A percentile compares a stretch with the other conserved stretches of the same genome.
phyloP scores from a whole-genome alignment of 1,140 invertebrate genomes.

The Brachionus paranguensis region DNA sequence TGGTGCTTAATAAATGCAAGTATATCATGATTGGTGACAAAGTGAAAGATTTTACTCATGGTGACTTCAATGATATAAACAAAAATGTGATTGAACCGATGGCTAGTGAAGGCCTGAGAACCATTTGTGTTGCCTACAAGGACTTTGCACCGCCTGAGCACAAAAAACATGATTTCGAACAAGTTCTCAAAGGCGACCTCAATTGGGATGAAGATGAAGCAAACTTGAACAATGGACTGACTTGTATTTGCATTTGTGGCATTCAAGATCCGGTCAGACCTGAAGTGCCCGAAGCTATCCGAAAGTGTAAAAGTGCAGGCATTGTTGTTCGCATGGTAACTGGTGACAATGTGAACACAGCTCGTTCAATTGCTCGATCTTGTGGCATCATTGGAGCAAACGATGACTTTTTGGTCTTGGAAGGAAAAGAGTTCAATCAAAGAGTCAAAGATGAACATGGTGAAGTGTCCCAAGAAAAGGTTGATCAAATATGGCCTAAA shows the following conservation, averaged over 20 bases:
- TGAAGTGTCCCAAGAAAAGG: slow-evolving; percentile 63
- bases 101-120: slow-evolving; percentile 93
- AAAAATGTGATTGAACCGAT: slow-evolving; percentile 96
- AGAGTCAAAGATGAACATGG: slow-evolving; percentile 68
- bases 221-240: slow-evolving; percentile 77
- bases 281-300: slow-evolving; percentile 91
- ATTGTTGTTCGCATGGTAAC: slow-evolving; percentile 99
- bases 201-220: slow-evolving; percentile 97
- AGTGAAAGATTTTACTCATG: slow-evolving; percentile 65
- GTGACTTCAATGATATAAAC: slow-evolving; percentile 87
- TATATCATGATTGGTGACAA: slow-evolving; percentile 43
- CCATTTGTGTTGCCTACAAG: slow-evolving; percentile 69
- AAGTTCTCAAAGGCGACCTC: slow-evolving; percentile 67
- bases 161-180: neutral
- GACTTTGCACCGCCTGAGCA: slow-evolving; percentile 46
- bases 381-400: slow-evolving; percentile 90
- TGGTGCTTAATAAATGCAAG: slow-evolving; percentile 86
- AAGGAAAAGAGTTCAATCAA: slow-evolving; percentile 95
- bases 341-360: slow-evolving; percentile 97
- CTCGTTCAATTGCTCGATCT: slow-evolving; percentile 90
- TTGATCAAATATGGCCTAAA: slow-evolving; percentile 96
- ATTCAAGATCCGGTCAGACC: slow-evolving; percentile 97
- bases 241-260: slow-evolving; percentile 89
- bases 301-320: slow-evolving; percentile 88
- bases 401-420: slow-evolving; percentile 89